Conservation (phyloP, 1,140 invertebrate species). For the Leptinotarsa defecta region DNA sequence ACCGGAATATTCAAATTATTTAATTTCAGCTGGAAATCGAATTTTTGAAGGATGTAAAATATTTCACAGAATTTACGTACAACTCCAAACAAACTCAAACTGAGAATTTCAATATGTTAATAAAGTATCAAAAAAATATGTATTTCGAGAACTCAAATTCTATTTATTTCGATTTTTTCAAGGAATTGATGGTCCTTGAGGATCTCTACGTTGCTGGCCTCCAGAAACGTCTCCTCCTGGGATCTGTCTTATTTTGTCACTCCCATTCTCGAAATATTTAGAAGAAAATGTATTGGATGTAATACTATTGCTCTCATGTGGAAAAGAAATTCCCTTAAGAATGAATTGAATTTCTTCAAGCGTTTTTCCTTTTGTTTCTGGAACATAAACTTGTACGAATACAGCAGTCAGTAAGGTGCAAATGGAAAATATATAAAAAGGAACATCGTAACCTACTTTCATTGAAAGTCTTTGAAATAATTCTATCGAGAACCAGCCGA, state of each 20-base stretch:
- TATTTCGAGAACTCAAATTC: no score
- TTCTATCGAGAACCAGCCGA: constrained; percentile 69
- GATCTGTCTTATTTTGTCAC: neutral
- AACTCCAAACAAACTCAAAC: no score
- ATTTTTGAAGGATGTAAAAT: no score
- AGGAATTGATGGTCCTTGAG: neutral
- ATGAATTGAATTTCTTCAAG: constrained; percentile 71
- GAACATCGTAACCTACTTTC: constrained; percentile 58
- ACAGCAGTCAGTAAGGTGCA: constrained; percentile 64
- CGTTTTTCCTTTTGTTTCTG: constrained; percentile 78
- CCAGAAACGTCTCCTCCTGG: neutral
- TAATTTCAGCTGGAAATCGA: no score
- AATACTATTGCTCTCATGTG: constrained; percentile 15
- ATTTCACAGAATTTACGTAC: no score
- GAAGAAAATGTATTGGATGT: neutral
- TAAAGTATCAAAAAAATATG: no score
- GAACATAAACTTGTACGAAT: constrained; percentile 67
- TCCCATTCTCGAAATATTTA: neutral
- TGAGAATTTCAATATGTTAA: no score
- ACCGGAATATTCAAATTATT: no score
- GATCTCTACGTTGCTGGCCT: neutral
- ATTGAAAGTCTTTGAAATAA: constrained; percentile 62
- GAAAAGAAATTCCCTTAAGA: constrained; percentile 39
- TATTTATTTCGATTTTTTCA: no score
- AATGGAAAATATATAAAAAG: constrained; percentile 71